Evolutionary conservation across 2,888 invertebrate species (phyloP), one percentile per base, ranked within the genome.

Genomic region (Xestia c-nigrum): DNA sequence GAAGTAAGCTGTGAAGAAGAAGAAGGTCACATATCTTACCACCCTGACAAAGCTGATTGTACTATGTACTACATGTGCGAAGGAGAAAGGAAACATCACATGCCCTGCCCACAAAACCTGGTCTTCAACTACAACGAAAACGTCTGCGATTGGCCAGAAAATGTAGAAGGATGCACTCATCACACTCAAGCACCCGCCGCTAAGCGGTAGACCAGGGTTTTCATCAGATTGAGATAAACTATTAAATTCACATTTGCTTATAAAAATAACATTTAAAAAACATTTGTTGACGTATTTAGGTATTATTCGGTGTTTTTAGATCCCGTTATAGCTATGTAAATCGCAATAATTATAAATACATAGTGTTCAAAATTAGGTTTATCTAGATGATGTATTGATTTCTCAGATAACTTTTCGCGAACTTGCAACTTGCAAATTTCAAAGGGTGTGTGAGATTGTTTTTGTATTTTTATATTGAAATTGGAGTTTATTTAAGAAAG

Each of bases 51-150:
- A 93, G 98, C 98, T 46, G 99, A 99, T 93, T 99, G 99, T 94
- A 98, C 99, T 74, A 98, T 98, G 97, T 99, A 99, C 95, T 99
- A 98, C 97, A 99, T 99, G 99, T 99, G 99, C 92, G 99, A 99
- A 95, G 99, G 99, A 52, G 99, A 99, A 93, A 97, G 99, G 73
- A 99, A 99, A 93, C 99, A 99, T 92, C 99, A 99, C 96, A 99
- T 99, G 99, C 99, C 99, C 66, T 99, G 99, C 92, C 99, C 99
- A 12, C 97, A 98, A 71, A 99, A 99, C 95, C 97, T 99, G 80
- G 99, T 99, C 21, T 99, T 99, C 96, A 99, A 99, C 94, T 98
- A 98, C 61, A 98, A 98, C 90, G 98, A 99, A 92, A 99, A 99
- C 91, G 99, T 99, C 16, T 99, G 99, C 93, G 99, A 99, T 95